Conservation (phyloP, 2,113 vertebrate genomes). For the Sebastes fasciatus region DNA sequence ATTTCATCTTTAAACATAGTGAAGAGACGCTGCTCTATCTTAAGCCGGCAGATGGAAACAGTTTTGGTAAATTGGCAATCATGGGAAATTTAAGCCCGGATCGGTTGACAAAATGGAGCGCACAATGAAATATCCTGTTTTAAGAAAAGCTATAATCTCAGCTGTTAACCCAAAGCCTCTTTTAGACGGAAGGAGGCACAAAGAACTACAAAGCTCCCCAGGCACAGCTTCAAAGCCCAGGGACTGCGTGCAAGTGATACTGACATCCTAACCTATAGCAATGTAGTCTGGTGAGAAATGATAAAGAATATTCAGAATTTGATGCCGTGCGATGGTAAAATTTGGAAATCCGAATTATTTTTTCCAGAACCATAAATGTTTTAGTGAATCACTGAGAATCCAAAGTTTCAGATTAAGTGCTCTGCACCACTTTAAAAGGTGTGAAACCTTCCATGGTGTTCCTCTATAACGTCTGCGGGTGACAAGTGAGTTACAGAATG, state of each 20-base stretch:
- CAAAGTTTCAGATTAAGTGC: neutral
- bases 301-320: constrained; percentile 21
- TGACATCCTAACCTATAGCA: neutral
- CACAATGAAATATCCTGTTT: constrained; percentile 8
- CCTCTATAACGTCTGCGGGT: neutral
- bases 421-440: neutral
- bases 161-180: constrained; percentile 34
- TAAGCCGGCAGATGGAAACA: constrained; percentile 48
- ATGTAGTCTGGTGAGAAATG: constrained; percentile 15
- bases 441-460: constrained; percentile 8
- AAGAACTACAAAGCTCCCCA: constrained; percentile 9
- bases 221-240: constrained; percentile 12
- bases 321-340: neutral
- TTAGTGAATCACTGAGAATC: neutral
- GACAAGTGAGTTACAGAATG: neutral
- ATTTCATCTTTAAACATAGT: constrained; percentile 46
- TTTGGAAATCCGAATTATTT: neutral
- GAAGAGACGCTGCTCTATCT: constrained; percentile 46
- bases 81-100: neutral
- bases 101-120: constrained; percentile 17
- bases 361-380: neutral
- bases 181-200: constrained; percentile 11
- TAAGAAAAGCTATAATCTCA: constrained; percentile 37
- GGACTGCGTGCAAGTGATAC: constrained; percentile 41
- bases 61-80: constrained; percentile 33